Evolutionary conservation across 2,113 vertebrate species (phyloP), one percentile per base, ranked within the genome.

Genomic region (Hassar affinis): DNA sequence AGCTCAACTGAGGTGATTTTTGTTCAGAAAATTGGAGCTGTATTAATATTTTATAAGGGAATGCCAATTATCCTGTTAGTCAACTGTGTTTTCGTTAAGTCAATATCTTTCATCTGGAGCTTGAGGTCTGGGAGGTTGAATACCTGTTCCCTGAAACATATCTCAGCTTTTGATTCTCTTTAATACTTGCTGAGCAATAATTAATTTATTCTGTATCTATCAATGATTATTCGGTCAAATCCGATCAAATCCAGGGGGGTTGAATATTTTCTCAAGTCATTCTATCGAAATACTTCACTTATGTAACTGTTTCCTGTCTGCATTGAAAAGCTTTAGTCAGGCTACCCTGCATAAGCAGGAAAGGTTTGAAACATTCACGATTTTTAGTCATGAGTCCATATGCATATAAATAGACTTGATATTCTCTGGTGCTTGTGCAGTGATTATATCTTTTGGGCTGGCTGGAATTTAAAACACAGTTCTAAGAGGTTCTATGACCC

Each of bases 301-400:
- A 35, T 18, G 14, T 35, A 27, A 18, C 15, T 35, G 6, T 20
- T 66, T 66, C 30, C 7, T 68, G 2, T 42, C 18, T 22, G 18
- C 33, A 22, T 4, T 10, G 18, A 42, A 22, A 42, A 68, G 38
- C 35, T 22, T 68, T 20, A 22, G 66, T n/a, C 42, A 12, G 4
- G 6, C 22, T 25, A n/a, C 1, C 68, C 68, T n/a, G 5, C 42
- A 27, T 27, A n/a, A n/a, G 18, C 10, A 42, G 22, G 66, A 69
- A 38, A 49, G 69, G 69, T 27, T 49, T 25, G 8, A 17, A 27
- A 47, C 11, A 71, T 15, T 27, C 42, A 14, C 2, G 12, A 5
- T 49, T 38, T 25, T 52, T 38, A 38, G 27, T 57, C 30, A 57
- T 78, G 30, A 78, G 51, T 52, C n/a, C 75, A 57, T 78, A 78